These are phyloP conservation scores for Recurvirostra avosetta DNA, from an alignment of 2,113 vertebrate species.

Conservation along the genomic window DNA sequence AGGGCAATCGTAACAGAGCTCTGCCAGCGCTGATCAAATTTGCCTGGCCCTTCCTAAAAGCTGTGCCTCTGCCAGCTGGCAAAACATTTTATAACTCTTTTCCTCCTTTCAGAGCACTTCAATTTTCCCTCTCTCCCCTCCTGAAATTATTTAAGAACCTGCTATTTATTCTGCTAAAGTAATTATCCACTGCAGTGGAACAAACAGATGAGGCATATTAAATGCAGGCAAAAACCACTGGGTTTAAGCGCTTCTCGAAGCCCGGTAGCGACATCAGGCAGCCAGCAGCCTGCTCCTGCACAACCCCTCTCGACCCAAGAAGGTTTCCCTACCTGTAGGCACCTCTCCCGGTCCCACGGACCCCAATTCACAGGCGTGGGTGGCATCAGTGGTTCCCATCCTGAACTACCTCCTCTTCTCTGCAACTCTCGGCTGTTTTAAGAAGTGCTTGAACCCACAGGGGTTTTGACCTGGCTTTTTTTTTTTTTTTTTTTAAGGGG, in stretches of 20 bases:
- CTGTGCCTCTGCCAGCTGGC: background rate
- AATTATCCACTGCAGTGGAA: background rate
- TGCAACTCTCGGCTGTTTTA: background rate
- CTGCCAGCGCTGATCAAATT: background rate
- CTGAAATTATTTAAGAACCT: background rate
- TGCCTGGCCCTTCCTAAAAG: background rate
- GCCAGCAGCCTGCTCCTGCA: background rate
- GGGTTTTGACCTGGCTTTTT: background rate
- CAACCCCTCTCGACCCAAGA: background rate
- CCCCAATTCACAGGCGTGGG: background rate
- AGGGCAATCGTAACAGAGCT: background rate
- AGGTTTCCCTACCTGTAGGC: constrained; percentile 11
- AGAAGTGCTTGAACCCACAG: background rate
- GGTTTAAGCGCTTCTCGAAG: background rate
- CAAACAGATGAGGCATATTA: background rate
- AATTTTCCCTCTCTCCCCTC: background rate
- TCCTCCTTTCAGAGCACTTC: background rate
- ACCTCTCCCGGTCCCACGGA: rapidly evolving
- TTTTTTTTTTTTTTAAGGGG: too few species aligned
- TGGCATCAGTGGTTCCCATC: background rate
- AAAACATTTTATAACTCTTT: background rate
- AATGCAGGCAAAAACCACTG: rapidly evolving
- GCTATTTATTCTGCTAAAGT: background rate
- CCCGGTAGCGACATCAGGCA: rapidly evolving
- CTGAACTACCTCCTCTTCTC: background rate